A percentile compares a stretch with the other conserved stretches of the same genome.
Evolutionary conservation across 2,888 invertebrate species (phyloP).

Genomic region (Anodontia alba): DNA sequence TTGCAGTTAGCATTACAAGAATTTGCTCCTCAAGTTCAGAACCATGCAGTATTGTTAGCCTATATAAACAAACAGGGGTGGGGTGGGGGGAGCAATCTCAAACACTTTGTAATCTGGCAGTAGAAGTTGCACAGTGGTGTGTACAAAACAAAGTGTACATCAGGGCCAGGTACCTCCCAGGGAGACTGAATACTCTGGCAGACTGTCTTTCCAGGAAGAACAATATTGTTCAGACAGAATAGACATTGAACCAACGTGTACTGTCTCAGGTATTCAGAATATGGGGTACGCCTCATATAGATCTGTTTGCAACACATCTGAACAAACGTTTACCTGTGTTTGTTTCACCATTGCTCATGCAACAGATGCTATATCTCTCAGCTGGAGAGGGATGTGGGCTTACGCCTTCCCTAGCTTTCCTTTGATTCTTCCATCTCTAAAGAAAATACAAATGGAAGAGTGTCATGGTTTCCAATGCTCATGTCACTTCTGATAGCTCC

Average conservation of each 20-base stretch:
- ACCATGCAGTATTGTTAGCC: not conserved
- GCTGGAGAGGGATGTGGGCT: not conserved
- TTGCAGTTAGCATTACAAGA: not conserved
- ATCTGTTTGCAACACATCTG: not conserved
- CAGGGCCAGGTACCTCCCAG: not conserved
- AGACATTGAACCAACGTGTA: not conserved
- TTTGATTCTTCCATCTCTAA: not conserved
- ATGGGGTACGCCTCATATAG: not conserved
- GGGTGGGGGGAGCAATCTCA: not conserved
- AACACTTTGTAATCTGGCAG: not conserved
- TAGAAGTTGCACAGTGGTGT: not conserved
- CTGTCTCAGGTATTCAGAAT: not conserved
- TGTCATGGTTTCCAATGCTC: too few species aligned
- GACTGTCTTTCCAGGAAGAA: not conserved
- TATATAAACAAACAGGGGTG: not conserved
- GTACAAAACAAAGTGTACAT: not conserved
- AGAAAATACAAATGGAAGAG: not conserved
- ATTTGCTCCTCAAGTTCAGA: not conserved
- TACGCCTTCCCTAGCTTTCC: not conserved
- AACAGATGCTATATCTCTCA: not conserved
- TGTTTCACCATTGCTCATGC: not conserved
- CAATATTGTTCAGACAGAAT: not conserved
- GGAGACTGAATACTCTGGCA: not conserved
- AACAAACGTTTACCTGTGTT: not conserved
- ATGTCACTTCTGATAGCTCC: too few species aligned